Percentiles rank a stretch among this genome's conserved stretches.
Conservation (phyloP, 30 jellyfish, hydroid and myxozoan species). For the Hydractinia symbiolongicarpus region DNA sequence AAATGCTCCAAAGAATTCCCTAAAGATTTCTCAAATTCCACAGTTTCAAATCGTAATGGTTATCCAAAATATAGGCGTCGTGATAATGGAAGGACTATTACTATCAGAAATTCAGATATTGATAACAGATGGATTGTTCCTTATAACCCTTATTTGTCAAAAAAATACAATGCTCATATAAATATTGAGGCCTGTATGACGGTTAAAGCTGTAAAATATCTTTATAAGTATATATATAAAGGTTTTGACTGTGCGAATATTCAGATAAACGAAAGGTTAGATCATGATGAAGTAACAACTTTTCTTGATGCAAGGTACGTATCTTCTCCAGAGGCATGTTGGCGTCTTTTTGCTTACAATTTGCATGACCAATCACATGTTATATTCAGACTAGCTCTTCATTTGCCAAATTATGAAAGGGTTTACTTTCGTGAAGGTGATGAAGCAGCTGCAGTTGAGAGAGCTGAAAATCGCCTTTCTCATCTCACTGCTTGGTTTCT, state of each 20-base stretch:
- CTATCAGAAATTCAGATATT: constrained; percentile 11
- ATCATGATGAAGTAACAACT: constrained; percentile 53
- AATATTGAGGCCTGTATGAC: constrained; percentile 54
- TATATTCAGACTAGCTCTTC: constrained; percentile 46
- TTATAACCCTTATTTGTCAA: constrained; percentile 40
- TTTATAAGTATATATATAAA: constrained; percentile 55
- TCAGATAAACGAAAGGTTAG: constrained; percentile 36
- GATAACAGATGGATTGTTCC: constrained; percentile 66
- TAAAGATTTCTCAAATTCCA: constrained; percentile 7
- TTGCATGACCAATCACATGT: constrained; percentile 4
- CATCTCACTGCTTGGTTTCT: constrained; percentile 45
- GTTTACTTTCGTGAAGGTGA: constrained; percentile 29
- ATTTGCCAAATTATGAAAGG: constrained; percentile 39
- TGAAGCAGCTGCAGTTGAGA: constrained; percentile 23
- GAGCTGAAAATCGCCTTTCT: constrained; percentile 12
- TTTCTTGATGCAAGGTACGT: constrained; percentile 34
- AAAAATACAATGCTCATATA: constrained; percentile 52
- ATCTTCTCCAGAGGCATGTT: constrained; percentile 37
- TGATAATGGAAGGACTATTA: constrained; percentile 22
- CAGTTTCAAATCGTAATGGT: constrained; percentile 38
- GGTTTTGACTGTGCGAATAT: constrained; percentile 55
- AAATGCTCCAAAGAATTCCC: constrained; percentile 40
- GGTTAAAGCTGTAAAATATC: constrained; percentile 37
- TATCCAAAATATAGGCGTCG: constrained; percentile 61
- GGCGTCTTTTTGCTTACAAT: constrained; percentile 30